Base-by-base conservation (phyloP, 2,888 invertebrate genomes). In the Dryococelus australis region DNA sequence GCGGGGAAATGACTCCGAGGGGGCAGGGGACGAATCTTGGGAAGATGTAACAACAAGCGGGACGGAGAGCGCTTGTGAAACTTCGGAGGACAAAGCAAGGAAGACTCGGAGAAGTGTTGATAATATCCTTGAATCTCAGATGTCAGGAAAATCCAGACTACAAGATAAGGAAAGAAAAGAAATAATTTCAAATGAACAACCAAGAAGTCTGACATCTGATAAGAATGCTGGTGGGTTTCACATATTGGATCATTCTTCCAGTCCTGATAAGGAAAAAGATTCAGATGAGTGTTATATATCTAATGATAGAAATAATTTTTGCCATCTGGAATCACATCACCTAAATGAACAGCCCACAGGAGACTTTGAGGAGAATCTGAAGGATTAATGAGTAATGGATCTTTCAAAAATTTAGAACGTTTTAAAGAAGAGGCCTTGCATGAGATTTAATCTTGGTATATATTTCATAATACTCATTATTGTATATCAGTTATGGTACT, bases 31-130 rank as follows among this genome's bases (percentile, higher is more conserved):
- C 65, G 88, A 88, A 47, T 87, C 87, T 0, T 88, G 88, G 88
- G 88, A 88, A 51, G 88, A 88, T 85, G 87, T 88, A 12, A 87
- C 86, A 10, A 86, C 87, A 8, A 88, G 87, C 83, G 87, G 87
- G 26, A 88, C 85, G 65, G 87, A 88, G 43, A 88, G 88, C 86
- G 86, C 86, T 16, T 84, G 51, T 12, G 65, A 65, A 65, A 28
- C 53, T 35, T 26, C 13, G 27, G 78, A 85, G 47, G 43, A 85
- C 4, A 85, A 85, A 51, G 47, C n/a, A 51, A 85, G 6, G 4
- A 85, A 43, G 27, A 47, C 24, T 16, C 16, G 27, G 43, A 12
- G 26, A 47, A 47, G 6, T 85, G 47, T 20, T 84, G 47, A n/a
- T n/a, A 0, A 43, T 26, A 28, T 5, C 8, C 0, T 16, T 6